Conservation (phyloP, 2,113 vertebrate species). For the Nycticorax nycticorax region DNA sequence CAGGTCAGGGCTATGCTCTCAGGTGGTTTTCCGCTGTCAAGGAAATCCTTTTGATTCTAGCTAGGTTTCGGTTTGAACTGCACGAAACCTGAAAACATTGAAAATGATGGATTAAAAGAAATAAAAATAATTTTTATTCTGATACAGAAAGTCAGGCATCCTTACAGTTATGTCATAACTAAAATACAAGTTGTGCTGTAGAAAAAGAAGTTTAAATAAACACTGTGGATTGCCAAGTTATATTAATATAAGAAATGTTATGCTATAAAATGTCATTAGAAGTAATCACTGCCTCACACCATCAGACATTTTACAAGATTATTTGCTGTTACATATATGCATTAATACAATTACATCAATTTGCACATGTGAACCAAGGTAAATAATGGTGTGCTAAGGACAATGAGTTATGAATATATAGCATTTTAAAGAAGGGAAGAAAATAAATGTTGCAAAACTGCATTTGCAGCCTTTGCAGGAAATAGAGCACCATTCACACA, state of each 20-base stretch:
- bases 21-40: not conserved
- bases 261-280: not conserved
- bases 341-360: not conserved
- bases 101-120: not conserved
- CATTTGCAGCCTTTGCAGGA: conserved; percentile 27
- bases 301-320: not conserved
- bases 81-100: not conserved
- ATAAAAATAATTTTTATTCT: not conserved
- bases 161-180: not conserved
- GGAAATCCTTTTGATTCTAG: not conserved
- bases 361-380: not conserved
- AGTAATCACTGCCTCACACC: not conserved
- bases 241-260: not conserved
- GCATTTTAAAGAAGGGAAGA: conserved; percentile 11
- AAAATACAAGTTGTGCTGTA: not conserved
- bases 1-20: not conserved
- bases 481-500: not conserved
- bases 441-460: not conserved
- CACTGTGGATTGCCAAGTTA: not conserved
- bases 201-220: not conserved
- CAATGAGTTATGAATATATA: not conserved
- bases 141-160: not conserved
- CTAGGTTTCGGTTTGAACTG: not conserved
- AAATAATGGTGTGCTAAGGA: conserved; percentile 7
- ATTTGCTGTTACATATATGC: not conserved